phyloP scores from a whole-genome alignment of 2,113 vertebrate genomes.

The Chlamydotis undulata region DNA sequence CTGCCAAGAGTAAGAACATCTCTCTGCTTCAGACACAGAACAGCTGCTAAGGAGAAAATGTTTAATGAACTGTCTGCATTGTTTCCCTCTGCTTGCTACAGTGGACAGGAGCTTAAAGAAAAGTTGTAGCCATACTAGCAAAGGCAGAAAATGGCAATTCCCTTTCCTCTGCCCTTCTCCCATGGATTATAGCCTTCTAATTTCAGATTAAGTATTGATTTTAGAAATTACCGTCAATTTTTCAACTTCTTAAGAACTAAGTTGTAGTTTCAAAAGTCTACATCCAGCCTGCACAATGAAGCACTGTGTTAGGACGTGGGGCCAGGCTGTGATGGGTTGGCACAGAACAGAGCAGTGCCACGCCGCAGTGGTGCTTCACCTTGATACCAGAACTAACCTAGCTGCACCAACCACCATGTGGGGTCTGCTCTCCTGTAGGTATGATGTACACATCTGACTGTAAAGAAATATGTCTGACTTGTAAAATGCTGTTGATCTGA shows the following conservation, averaged over 20 bases:
- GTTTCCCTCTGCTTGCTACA: background rate
- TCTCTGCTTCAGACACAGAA: background rate
- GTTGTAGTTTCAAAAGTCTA: background rate
- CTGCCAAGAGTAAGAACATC: background rate
- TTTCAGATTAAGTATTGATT: background rate
- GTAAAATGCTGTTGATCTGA: background rate
- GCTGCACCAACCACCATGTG: accelerated
- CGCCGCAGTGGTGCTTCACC: accelerated
- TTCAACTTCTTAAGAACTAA: background rate
- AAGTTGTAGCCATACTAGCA: background rate
- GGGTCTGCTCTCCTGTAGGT: background rate
- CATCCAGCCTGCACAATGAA: accelerated
- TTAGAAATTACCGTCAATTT: background rate
- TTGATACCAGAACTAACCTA: background rate
- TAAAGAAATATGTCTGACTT: background rate
- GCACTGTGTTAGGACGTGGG: accelerated
- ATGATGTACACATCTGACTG: accelerated
- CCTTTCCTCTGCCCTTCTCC: background rate
- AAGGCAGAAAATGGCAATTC: background rate
- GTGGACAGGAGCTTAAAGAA: background rate
- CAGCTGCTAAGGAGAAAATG: background rate
- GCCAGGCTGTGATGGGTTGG: background rate
- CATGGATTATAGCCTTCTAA: background rate
- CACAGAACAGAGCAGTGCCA: too few relatives aligned
- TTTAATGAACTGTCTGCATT: background rate